A percentile compares a stretch with the other conserved stretches of the same genome.
Conservation (phyloP, 2,113 vertebrate species). For the Myxocyprinus asiaticus region DNA sequence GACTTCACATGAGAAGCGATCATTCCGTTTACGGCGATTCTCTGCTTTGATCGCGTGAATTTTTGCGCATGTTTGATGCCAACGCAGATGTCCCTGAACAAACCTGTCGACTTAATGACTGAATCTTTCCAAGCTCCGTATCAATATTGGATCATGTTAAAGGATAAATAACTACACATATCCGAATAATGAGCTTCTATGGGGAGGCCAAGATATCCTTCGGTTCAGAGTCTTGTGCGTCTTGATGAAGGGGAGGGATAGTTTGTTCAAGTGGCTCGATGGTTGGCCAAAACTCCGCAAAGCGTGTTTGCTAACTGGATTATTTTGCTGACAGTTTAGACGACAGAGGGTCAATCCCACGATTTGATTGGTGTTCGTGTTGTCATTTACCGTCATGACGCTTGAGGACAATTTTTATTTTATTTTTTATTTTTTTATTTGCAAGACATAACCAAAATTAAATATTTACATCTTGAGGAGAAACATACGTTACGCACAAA, state of each 20-base stretch:
- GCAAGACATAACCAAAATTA: too few relatives aligned
- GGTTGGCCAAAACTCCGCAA: constrained; percentile 64
- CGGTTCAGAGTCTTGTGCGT: constrained; percentile 80
- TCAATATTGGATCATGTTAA: constrained; percentile 17
- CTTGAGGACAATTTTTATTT: too few relatives aligned
- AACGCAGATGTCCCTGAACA: constrained; percentile 31
- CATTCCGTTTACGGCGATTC: constrained; percentile 77
- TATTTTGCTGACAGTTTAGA: constrained; percentile 59
- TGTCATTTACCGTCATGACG: constrained; percentile 28
- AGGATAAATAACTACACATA: constrained; percentile 51
- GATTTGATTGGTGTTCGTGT: constrained; percentile 63
- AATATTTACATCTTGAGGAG: too few relatives aligned
- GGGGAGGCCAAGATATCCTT: constrained; percentile 78
- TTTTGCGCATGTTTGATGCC: constrained; percentile 78
- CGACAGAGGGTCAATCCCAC: constrained; percentile 54
- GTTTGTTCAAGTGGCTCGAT: constrained; percentile 60
- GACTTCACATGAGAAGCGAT: constrained; percentile 77
- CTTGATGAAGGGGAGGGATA: constrained; percentile 76
- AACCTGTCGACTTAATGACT: background rate
- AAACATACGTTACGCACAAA: constrained; percentile 12
- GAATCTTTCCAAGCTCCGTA: background rate
- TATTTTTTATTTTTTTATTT: too few relatives aligned
- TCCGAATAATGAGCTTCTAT: constrained; percentile 74
- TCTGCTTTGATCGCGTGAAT: constrained; percentile 75
- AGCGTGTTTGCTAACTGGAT: constrained; percentile 61